Conservation (phyloP, 2,113 vertebrate species). For the Mobula hypostoma region DNA sequence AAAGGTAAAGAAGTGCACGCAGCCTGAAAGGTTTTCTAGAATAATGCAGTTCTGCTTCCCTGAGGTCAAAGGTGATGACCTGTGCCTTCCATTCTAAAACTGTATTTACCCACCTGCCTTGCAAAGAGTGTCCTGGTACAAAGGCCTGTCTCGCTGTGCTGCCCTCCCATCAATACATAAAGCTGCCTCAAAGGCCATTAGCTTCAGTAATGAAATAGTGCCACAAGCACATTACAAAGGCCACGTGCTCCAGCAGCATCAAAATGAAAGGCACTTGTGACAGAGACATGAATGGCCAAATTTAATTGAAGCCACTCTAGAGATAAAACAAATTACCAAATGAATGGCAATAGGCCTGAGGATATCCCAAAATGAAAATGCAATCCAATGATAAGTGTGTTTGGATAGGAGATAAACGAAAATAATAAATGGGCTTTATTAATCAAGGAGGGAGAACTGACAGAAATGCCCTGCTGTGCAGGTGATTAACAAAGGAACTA, state of each 20-base stretch:
- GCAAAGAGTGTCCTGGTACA: conserved; percentile 18
- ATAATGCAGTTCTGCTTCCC: neutral
- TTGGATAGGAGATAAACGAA: neutral
- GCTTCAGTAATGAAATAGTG: conserved; percentile 35
- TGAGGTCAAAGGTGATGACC: neutral
- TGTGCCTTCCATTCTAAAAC: conserved; percentile 26
- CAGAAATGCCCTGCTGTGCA: neutral
- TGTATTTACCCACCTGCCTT: neutral
- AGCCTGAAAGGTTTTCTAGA: conserved; percentile 33
- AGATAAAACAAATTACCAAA: conserved; percentile 10
- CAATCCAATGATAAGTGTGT: neutral
- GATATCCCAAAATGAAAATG: neutral
- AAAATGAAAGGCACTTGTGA: conserved; percentile 21
- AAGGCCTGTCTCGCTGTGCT: fast-evolving
- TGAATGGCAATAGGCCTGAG: neutral
- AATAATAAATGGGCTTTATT: neutral
- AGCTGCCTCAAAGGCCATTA: conserved; percentile 35
- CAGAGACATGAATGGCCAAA: conserved; percentile 15
- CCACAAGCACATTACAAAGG: conserved; percentile 37
- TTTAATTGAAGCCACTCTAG: conserved; percentile 1
- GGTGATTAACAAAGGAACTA: neutral
- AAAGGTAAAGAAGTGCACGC: conserved; percentile 28
- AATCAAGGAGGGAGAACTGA: neutral
- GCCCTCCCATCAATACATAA: conserved; percentile 32
- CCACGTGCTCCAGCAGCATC: conserved; percentile 21